These are phyloP conservation scores for Itoplectis maculator DNA, from an alignment of 2,888 invertebrate species.

Conservation along the genomic window DNA sequence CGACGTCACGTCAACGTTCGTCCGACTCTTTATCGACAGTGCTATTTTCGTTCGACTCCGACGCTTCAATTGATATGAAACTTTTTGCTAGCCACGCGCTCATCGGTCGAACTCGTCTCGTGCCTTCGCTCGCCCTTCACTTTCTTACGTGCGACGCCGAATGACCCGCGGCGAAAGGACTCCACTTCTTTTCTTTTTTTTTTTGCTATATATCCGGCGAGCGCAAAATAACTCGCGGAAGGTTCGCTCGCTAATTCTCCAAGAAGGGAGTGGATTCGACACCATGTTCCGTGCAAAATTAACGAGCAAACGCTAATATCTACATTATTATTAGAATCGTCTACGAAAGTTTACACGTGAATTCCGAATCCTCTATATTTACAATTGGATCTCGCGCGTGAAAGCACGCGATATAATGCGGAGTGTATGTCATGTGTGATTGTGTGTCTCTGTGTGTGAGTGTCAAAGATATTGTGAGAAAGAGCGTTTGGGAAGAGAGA, in stretches of 20 bases:
- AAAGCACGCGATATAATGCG: conserved; percentile 57
- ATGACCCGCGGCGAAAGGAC: conserved; percentile 12
- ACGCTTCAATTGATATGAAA: conserved; percentile 25
- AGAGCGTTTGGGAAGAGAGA: conserved; percentile 31
- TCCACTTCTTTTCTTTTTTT: background rate
- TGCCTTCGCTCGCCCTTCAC: conserved; percentile 6
- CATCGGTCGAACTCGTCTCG: conserved; percentile 25
- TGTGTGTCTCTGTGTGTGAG: conserved; percentile 48
- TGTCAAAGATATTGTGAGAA: conserved; percentile 52
- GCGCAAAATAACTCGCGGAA: conserved; percentile 21
- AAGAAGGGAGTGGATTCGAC: background rate
- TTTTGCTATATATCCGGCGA: conserved; percentile 17
- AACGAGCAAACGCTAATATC: conserved; percentile 60
- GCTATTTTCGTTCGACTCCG: background rate
- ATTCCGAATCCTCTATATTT: conserved; percentile 56
- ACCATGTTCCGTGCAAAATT: conserved; percentile 44
- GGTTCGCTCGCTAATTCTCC: conserved; percentile 36
- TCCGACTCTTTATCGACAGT: conserved; percentile 30
- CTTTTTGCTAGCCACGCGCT: background rate
- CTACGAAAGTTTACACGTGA: conserved; percentile 64
- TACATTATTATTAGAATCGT: conserved; percentile 59
- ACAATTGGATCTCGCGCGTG: conserved; percentile 62
- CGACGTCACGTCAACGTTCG: too few relatives aligned
- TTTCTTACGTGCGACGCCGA: conserved; percentile 11
- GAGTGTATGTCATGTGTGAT: conserved; percentile 17